A percentile compares a stretch with the other conserved stretches of the same genome.
Evolutionary conservation across 2,888 invertebrate genomes (phyloP).

Genomic region (Eulithis prunata): DNA sequence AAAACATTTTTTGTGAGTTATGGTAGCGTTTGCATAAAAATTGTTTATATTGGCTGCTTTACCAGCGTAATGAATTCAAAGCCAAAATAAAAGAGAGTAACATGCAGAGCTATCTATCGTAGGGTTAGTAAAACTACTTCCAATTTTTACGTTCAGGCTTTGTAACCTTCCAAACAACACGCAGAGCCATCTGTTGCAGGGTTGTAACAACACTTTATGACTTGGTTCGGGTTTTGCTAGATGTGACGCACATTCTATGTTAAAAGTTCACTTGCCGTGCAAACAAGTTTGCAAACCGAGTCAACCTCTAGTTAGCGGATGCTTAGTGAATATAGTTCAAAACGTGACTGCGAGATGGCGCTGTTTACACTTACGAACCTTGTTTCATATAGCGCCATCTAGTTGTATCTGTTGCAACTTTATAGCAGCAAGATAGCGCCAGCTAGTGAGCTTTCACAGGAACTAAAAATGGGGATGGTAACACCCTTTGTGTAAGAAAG

Average conservation of each 20-base stretch:
- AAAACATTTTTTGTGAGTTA: no score
- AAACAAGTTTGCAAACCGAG: not conserved
- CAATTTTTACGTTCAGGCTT: no score
- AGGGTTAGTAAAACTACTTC: no score
- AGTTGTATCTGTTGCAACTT: not conserved
- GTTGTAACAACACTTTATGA: not conserved
- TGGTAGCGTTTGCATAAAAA: no score
- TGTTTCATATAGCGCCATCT: slow-evolving; percentile 20
- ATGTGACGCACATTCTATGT: no score
- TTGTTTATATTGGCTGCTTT: no score
- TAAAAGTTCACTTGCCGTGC: no score
- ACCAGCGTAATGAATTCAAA: no score
- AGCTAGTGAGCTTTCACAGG: not conserved
- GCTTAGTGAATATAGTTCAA: slow-evolving; percentile 6
- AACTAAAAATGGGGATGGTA: not conserved
- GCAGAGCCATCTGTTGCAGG: slow-evolving; percentile 24
- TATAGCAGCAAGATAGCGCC: not conserved
- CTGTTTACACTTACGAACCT: not conserved
- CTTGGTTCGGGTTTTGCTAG: no score
- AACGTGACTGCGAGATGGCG: slow-evolving; percentile 17
- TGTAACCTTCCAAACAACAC: no score
- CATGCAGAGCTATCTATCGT: no score
- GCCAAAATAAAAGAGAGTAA: no score
- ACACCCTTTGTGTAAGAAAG: not conserved
- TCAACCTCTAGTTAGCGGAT: not conserved